Evolutionary conservation across 2,888 invertebrate species (phyloP), one percentile per base, ranked within the genome.

Genomic region (Drosophila macrospina): DNA sequence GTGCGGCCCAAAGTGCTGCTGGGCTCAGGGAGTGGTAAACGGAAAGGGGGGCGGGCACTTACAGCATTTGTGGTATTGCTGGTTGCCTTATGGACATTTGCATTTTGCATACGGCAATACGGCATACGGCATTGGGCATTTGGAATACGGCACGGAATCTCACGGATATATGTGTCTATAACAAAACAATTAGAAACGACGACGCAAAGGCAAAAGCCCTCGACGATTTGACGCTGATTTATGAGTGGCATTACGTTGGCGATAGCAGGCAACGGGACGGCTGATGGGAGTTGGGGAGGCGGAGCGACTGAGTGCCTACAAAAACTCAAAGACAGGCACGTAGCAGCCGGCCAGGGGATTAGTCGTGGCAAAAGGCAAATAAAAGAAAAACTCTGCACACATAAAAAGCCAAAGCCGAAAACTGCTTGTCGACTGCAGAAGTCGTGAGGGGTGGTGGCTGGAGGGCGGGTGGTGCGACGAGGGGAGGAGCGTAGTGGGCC

Each of bases 141-240:
- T 28, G 45, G 30, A 48, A 57, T 74, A 50, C 44, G 74, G 72
- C 80, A 72, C 69, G 74, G 65, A 73, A 79, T 73, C 69, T 57
- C 71, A 77, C 82, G 85, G 88, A 85, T 89, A 88, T 88, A 70
- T 84, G 79, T 87, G 86, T 86, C 89, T 88, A 86, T 86, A 86
- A 89, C 86, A 86, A 86, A 86, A 86, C 86, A 86, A 86, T 86
- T 86, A 86, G 80, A 84, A 80, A 64, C 70, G 69, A 75, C 78
- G 73, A 45, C 61, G 52, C 69, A 48, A 56, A 48, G 64, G 52
- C 68, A 72, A 75, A 83, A 83, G 73, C 86, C 69, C 78, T 76
- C 78, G 80, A 77, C 88, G 87, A 86, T 83, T 88, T 80, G 84
- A 83, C 80, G 83, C 80, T 88, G 88, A 83, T 83, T 83, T 83